These are phyloP conservation scores for Psittacula echo DNA, from an alignment of 2,797 vertebrate species.

Conservation along the genomic window DNA sequence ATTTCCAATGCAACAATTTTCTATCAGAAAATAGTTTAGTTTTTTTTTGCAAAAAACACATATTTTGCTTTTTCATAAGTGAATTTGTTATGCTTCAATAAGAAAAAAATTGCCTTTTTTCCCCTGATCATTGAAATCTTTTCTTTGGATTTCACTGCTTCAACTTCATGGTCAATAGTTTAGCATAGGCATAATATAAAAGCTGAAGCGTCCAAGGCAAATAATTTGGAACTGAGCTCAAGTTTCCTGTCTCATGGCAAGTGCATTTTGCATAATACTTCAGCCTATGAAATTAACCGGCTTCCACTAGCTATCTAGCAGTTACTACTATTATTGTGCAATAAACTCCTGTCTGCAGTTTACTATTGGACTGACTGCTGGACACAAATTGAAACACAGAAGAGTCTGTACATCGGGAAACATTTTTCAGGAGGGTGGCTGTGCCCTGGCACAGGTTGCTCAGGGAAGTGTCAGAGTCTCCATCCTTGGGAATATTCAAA, in stretches of 20 bases:
- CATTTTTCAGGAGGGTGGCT: neutral
- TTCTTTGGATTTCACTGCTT: neutral
- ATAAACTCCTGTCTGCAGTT: neutral
- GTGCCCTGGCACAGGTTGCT: neutral
- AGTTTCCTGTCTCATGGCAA: neutral
- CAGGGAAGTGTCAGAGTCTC: neutral
- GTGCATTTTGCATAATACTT: neutral
- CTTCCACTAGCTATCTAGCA: neutral
- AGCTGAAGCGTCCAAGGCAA: neutral
- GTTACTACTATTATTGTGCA: neutral
- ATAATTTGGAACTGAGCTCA: neutral
- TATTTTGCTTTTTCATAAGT: neutral
- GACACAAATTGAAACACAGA: neutral
- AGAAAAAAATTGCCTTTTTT: neutral
- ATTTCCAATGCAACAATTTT: neutral
- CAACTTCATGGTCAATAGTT: neutral
- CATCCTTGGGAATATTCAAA: neutral
- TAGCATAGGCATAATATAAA: neutral
- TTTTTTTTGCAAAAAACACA: neutral
- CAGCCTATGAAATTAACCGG: neutral
- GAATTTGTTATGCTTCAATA: neutral
- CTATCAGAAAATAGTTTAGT: neutral
- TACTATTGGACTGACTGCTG: neutral
- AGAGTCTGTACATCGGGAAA: neutral
- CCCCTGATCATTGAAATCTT: neutral